These are phyloP conservation scores for Etheostoma perlongum DNA, from an alignment of 2,797 vertebrate genomes.

Conservation along the genomic window DNA sequence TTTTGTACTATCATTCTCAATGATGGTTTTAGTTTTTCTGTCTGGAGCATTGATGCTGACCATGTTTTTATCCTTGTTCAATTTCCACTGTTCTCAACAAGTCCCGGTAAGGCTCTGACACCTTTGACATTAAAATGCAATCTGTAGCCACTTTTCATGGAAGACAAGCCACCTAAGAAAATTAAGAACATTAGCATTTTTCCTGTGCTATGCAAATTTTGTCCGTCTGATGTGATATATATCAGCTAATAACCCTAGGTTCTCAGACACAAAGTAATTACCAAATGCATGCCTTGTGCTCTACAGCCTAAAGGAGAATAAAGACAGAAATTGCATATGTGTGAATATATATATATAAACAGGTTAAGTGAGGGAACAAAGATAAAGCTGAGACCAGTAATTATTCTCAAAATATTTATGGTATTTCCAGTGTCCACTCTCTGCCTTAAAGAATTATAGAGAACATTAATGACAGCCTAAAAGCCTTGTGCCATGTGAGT, in stretches of 20 bases:
- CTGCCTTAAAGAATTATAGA: slow-evolving; percentile 17
- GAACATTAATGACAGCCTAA: slow-evolving; percentile 6
- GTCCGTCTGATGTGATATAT: neutral
- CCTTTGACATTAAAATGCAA: slow-evolving; percentile 56
- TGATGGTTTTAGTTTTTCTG: slow-evolving; percentile 48
- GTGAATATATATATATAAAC: neutral
- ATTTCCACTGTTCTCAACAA: slow-evolving; percentile 64
- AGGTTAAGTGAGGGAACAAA: neutral
- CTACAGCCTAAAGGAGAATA: neutral
- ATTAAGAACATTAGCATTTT: slow-evolving; percentile 32
- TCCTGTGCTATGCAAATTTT: slow-evolving; percentile 18
- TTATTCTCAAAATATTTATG: slow-evolving; percentile 3
- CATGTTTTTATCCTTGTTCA: slow-evolving; percentile 73
- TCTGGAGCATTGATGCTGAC: slow-evolving; percentile 61
- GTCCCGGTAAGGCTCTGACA: slow-evolving; percentile 42
- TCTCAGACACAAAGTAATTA: slow-evolving; percentile 59
- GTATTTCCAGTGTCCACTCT: neutral
- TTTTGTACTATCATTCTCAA: slow-evolving; percentile 30
- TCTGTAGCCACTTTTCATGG: slow-evolving; percentile 26
- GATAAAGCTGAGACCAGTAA: slow-evolving; percentile 5
- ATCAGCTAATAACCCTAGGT: slow-evolving; percentile 25
- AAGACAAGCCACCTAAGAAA: slow-evolving; percentile 36
- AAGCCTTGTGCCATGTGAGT: slow-evolving; percentile 4
- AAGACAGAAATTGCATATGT: neutral
- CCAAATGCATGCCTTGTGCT: slow-evolving; percentile 42